These are phyloP conservation scores for Caenorhabditis tropicalis DNA, from an alignment of 1,140 invertebrate genomes.

Conservation along the genomic window DNA sequence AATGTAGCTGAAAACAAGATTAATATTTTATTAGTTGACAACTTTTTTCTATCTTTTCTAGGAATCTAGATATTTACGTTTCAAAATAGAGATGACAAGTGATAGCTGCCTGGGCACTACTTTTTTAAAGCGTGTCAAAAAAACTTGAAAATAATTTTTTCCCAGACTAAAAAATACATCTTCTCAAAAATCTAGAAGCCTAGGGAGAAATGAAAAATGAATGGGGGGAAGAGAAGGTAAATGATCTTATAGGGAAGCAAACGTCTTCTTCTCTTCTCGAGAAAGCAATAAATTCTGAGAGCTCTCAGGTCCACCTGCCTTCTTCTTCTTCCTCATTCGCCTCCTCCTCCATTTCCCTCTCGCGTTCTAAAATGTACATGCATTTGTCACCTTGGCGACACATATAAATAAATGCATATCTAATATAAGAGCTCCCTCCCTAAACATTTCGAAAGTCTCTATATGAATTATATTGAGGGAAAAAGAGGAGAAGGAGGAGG, in stretches of 20 bases:
- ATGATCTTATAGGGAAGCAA: neutral
- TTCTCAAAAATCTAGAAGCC: too few species aligned
- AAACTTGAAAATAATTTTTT: too few species aligned
- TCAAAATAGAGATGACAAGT: too few species aligned
- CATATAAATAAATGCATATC: neutral
- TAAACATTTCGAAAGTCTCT: too few species aligned
- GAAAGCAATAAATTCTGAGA: constrained; percentile 37
- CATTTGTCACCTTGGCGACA: constrained; percentile 36
- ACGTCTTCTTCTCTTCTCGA: neutral
- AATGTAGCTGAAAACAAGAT: too few species aligned
- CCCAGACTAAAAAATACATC: too few species aligned
- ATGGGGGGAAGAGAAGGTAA: neutral
- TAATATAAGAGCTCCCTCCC: neutral
- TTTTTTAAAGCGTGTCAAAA: too few species aligned
- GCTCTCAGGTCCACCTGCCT: too few species aligned
- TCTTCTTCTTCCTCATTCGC: neutral
- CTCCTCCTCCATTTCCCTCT: neutral
- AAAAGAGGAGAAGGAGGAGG: neutral
- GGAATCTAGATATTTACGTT: too few species aligned
- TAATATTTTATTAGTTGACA: too few species aligned
- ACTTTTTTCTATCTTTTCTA: too few species aligned
- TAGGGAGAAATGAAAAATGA: neutral
- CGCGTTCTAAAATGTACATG: constrained; percentile 16
- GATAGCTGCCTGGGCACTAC: too few species aligned
- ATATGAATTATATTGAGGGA: neutral